phyloP scores from a whole-genome alignment of 2,113 vertebrate species.

The Apeltes quadracus region DNA sequence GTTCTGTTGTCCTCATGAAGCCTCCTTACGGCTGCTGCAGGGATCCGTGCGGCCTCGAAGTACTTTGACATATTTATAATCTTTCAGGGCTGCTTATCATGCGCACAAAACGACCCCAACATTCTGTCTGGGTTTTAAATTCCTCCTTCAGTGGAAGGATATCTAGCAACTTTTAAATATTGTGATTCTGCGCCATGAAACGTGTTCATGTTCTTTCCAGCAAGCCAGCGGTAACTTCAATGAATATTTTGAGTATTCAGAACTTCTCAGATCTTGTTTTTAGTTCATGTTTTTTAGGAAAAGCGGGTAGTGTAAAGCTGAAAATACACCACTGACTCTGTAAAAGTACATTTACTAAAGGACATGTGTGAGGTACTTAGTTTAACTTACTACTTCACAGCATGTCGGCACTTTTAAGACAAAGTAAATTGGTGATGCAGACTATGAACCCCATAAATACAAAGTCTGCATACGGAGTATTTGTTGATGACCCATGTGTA shows the following conservation, averaged over 20 bases:
- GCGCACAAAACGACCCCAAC: constrained; percentile 17
- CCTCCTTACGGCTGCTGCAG: neutral
- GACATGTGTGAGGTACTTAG: neutral
- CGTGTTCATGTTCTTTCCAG: neutral
- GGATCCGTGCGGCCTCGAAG: neutral
- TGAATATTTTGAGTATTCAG: neutral
- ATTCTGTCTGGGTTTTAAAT: neutral
- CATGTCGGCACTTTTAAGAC: neutral
- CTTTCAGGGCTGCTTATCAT: neutral
- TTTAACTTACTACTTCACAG: neutral
- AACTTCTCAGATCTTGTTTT: neutral
- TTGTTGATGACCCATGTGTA: neutral
- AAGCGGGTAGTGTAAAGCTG: neutral
- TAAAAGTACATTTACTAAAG: neutral
- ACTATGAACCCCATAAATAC: too few species aligned
- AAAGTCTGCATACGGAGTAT: neutral
- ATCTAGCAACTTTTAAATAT: neutral
- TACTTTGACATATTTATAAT: neutral
- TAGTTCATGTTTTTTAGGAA: neutral
- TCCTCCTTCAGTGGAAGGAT: neutral
- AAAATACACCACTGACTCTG: neutral
- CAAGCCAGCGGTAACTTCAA: neutral
- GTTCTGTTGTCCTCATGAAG: neutral
- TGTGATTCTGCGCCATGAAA: neutral
- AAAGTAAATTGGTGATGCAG: too few species aligned